Evolutionary conservation across 1,140 invertebrate species (phyloP).

Genomic region (Samia ricini): DNA sequence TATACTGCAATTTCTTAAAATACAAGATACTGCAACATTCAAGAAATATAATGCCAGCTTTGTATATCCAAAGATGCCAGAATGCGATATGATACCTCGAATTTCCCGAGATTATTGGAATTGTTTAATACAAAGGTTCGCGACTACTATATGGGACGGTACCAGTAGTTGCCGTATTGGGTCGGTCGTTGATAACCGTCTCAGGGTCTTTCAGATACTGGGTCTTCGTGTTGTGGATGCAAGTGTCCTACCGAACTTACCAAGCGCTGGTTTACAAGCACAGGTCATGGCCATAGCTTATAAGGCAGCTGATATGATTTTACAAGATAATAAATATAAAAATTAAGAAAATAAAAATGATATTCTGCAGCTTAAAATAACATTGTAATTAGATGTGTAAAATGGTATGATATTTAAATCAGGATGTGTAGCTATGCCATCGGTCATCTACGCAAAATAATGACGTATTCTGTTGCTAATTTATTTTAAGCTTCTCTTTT

Average conservation of each 20-base stretch:
- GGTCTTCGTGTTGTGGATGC: conserved; percentile 40
- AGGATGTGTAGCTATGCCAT: not conserved
- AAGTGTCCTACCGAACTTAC: conserved; percentile 36
- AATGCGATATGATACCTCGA: not conserved
- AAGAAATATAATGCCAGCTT: no score
- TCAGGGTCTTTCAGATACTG: conserved; percentile 57
- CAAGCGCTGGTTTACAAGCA: conserved; percentile 32
- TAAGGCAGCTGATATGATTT: conserved; percentile 33
- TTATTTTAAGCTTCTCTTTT: no score
- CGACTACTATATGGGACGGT: conserved; percentile 65
- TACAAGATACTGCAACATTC: no score
- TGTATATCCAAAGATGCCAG: conserved; percentile 11
- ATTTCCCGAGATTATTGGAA: conserved; percentile 62
- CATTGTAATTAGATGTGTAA: not conserved
- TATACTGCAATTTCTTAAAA: no score
- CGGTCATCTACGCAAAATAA: no score
- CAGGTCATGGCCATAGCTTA: conserved; percentile 30
- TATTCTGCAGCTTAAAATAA: not conserved
- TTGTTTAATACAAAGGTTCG: conserved; percentile 56
- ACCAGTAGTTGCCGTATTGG: conserved; percentile 77
- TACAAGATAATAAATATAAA: not conserved
- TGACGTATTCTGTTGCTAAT: no score
- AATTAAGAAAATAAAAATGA: conserved; percentile 3
- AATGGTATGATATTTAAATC: not conserved
- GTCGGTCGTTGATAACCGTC: conserved; percentile 58